Percentiles rank a stretch among this genome's conserved stretches.
phyloP scores from a whole-genome alignment of 2,113 vertebrate species.

The Sceloporus undulatus region DNA sequence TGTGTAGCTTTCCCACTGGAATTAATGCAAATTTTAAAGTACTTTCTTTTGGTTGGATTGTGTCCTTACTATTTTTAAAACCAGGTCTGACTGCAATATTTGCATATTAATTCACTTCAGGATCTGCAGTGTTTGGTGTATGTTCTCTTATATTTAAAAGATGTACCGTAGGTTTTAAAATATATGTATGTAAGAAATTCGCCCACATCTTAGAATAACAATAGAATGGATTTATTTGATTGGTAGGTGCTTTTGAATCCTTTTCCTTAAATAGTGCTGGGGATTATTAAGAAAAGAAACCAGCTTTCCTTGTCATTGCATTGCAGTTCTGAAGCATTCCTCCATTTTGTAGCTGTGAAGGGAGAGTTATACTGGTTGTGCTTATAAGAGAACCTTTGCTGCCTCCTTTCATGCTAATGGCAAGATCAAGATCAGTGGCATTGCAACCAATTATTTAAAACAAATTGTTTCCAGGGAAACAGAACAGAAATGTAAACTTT shows the following conservation, averaged over 20 bases:
- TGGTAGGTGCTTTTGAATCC: neutral
- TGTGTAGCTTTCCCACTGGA: neutral
- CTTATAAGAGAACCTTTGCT: neutral
- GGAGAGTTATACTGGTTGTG: neutral
- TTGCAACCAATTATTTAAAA: neutral
- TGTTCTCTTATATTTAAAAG: conserved; percentile 9
- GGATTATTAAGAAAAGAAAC: neutral
- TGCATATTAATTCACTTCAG: neutral
- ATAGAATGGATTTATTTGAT: neutral
- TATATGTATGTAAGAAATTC: accelerated
- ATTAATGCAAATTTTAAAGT: neutral
- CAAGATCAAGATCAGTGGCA: neutral
- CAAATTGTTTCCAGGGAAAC: neutral
- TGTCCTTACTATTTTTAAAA: neutral
- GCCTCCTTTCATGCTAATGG: neutral
- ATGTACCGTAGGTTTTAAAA: neutral
- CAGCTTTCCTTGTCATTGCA: accelerated
- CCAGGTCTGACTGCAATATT: neutral
- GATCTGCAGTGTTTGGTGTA: neutral
- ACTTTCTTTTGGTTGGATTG: neutral
- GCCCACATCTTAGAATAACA: neutral
- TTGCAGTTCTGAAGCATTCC: accelerated
- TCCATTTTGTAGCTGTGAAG: neutral
- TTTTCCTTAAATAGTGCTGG: neutral
- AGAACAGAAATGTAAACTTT: neutral